Evolutionary conservation across 2,888 invertebrate genomes (phyloP), one percentile per base, ranked within the genome.

Genomic region (Carpatolechia fugitivella): DNA sequence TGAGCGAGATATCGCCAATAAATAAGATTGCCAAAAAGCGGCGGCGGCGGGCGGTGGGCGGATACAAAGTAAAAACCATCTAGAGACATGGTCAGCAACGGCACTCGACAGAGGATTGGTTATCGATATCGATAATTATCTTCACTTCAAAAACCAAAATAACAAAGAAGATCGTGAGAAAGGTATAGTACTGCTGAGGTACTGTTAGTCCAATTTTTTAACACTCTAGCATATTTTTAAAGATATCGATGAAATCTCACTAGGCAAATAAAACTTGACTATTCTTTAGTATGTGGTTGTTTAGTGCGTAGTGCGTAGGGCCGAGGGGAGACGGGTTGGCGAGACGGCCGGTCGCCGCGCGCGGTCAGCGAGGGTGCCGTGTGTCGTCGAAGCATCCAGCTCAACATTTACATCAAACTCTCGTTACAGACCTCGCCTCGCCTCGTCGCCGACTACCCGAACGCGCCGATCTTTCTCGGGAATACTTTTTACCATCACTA

Each of bases 21-120:
- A 85, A 87, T 86, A 85, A 82, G 80, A 87, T 86, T 82, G 82
- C 76, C 76, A 82, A 84, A 82, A 82, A 81, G 82, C 60, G 63
- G 65, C 60, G 61, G 62, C 60, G 61, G 62, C 60, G 62, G 60
- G 61, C 70, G 61, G 72, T 65, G 75, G 74, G 76, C 74, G 80
- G 82, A 80, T 77, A 77, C 74, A 69, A 66, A 68, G 74, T 79
- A 84, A 82, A 79, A 85, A 85, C 80, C 71, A 70, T 70, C 68
- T 65, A 66, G 67, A 68, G 70, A 66, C 65, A 69, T 66, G 65
- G 60, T 63, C 62, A 51, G 30, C 49, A 52, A 14, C 31, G 10
- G 11, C 31, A n/a, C n/a, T n/a, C n/a, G n/a, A n/a, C n/a, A 38
- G 31, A 16, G 40, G 31, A 3, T 0, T 24, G 11, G 1, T 36